Conservation (phyloP, 2,797 vertebrate species). For the Molothrus ater region DNA sequence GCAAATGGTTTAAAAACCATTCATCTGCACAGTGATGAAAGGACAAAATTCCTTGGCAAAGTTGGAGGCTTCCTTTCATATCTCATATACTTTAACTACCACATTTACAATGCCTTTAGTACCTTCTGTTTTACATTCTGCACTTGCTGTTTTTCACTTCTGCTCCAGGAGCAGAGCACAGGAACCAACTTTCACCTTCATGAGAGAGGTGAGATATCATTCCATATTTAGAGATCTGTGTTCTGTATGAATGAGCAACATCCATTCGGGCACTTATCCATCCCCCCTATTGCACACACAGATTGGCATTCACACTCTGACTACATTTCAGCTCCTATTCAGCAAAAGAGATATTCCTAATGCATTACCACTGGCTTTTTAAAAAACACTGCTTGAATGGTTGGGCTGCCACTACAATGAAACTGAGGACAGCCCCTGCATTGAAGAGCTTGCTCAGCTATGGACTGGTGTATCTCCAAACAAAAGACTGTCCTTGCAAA, state of each 20-base stretch:
- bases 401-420: background rate
- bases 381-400: background rate
- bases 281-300: background rate
- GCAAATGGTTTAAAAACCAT: slow-evolving; percentile 24
- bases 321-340: background rate
- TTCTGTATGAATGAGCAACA: background rate
- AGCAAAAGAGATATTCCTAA: background rate
- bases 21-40: slow-evolving; percentile 51
- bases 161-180: background rate
- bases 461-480: background rate
- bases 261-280: background rate
- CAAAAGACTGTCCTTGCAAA: background rate
- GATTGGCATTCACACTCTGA: background rate
- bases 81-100: slow-evolving; percentile 61
- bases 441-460: background rate
- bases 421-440: background rate
- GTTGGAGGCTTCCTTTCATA: slow-evolving; percentile 20
- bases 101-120: slow-evolving; percentile 53
- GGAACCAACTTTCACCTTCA: background rate
- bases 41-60: slow-evolving; percentile 57
- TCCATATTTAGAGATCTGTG: background rate
- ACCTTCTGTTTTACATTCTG: slow-evolving; percentile 31
- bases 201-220: background rate
- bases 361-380: background rate
- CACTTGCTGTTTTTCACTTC: slow-evolving; percentile 55